Evolutionary conservation across 1,140 invertebrate species (phyloP), one percentile per base, ranked within the genome.

Genomic region (Helicoverpa armigera): DNA sequence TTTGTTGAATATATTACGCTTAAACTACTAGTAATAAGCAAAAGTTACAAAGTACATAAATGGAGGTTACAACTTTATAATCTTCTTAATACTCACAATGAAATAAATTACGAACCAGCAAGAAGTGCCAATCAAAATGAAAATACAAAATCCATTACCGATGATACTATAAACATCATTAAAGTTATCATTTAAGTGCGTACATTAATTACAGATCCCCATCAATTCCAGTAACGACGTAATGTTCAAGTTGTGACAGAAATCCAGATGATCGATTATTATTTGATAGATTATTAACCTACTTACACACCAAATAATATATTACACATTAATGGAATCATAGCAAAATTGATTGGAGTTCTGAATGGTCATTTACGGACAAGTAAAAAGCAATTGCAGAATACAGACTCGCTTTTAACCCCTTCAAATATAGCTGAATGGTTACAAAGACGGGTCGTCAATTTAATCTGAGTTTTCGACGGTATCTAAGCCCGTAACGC

Each of bases 181-280:
- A 72, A 29, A 54, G 13, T 54, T 72, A 72, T 65, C 4, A 72
- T 51, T 72, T 29, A 54, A 54, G 50, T 72, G 18, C n/a, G 50
- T 18, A 10, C 16, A 72, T 18, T 14, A 72, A 72, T 23, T 10
- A n/a, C n/a, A 65, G 35, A 43, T 65, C 16, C 35, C 35, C 10
- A 48, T 48, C 29, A 31, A 43, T 65, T 65, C 29, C 13, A 65
- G 63, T 43, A 65, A 65, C 63, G 63, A 65, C 14, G 63, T 29
- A 11, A 63, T 43, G 12, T 63, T 63, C 12, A 72, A 53, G 23
- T 69, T 69, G 50, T 29, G 50, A 72, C 69, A 72, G 18, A 53
- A 72, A 72, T 11, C 69, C 12, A 72, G 50, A 72, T 72, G 69
- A 72, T 72, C 53, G 50, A 72, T 72, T 72, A 72, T 72, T 9